Percentiles rank a stretch among this genome's conserved stretches.
These are phyloP conservation scores for Bugulina stolonifera DNA, from an alignment of 2,888 invertebrate genomes.

Conservation along the genomic window DNA sequence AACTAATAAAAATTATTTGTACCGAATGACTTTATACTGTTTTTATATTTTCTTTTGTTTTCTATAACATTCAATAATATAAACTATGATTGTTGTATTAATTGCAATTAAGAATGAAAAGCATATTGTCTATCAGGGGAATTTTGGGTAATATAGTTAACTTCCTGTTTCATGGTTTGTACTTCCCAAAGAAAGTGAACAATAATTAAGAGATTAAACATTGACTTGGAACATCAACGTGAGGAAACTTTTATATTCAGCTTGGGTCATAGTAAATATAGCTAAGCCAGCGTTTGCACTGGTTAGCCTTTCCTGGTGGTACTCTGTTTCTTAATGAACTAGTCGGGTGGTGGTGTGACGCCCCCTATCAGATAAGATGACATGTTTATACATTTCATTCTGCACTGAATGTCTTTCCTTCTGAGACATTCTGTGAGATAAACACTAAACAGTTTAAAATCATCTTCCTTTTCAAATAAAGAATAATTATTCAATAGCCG, in stretches of 20 bases:
- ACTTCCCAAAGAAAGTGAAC: not conserved
- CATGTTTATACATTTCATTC: not conserved
- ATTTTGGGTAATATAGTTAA: not conserved
- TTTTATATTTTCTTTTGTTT: not conserved
- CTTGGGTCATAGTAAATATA: not conserved
- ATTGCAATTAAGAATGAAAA: conserved; percentile 17
- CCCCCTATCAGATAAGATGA: not conserved
- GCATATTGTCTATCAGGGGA: not conserved
- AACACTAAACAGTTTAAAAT: not conserved
- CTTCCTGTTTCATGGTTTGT: conserved; percentile 1
- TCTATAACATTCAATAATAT: not conserved
- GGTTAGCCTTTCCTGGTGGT: not conserved
- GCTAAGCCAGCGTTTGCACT: not conserved
- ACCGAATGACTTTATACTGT: not conserved
- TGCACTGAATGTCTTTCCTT: not conserved
- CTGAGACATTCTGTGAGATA: not conserved
- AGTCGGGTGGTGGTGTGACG: not conserved
- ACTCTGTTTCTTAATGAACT: not conserved
- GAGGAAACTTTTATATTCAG: not conserved
- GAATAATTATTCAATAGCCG: too few relatives aligned
- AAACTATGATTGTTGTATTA: not conserved
- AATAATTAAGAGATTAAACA: conserved; percentile 15
- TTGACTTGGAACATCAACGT: not conserved
- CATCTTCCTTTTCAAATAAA: too few relatives aligned
- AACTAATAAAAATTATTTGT: too few relatives aligned